Evolutionary conservation across 1,140 invertebrate species (phyloP), one percentile per base, ranked within the genome.

Genomic region (Bombus balteatus): DNA sequence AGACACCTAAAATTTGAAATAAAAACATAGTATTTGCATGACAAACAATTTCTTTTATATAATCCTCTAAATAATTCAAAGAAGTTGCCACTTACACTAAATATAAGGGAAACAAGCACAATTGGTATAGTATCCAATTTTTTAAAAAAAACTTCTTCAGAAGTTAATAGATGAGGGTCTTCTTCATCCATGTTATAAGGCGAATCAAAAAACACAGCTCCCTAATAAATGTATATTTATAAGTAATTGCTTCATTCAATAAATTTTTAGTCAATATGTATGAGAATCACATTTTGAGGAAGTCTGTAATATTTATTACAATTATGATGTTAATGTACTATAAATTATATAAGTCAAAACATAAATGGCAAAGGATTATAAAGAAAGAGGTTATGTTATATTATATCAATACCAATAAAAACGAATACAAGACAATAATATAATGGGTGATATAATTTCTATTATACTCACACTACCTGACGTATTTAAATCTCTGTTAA

Each of bases 201-300:
- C 86, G 95, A 94, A 92, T 96, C 95, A 88, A 96, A 96, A 94
- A 96, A 96, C 66, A 95, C 95, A 85, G 95, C 96, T 87, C 96
- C 96, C 95, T 96, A 83, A 74, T 37, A 78, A 85, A 68, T 41
- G 32, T n/a, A 22, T 28, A 47, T 25, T 79, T n/a, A 59, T 32
- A 84, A 59, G 37, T 41, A 6, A 37, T 32, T 13, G 32, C 1
- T 53, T 25, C 15, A 37, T 18, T 28, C 41, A 32, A 53, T 53
- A 18, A 53, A 22, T 72, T 43, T 22, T 34, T 22, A 9, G 28
- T 32, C 3, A 28, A 43, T 59, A 34, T 47, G 25, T 34, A 15
- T 41, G 22, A 72, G 15, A 41, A 43, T 43, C 1, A 22, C 25
- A 28, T 53, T 53, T 53, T 28, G 18, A 2, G 10, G n/a, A 39